These are phyloP conservation scores for Zhengitettix transpicula DNA, from an alignment of 2,888 invertebrate species.

Conservation along the genomic window DNA sequence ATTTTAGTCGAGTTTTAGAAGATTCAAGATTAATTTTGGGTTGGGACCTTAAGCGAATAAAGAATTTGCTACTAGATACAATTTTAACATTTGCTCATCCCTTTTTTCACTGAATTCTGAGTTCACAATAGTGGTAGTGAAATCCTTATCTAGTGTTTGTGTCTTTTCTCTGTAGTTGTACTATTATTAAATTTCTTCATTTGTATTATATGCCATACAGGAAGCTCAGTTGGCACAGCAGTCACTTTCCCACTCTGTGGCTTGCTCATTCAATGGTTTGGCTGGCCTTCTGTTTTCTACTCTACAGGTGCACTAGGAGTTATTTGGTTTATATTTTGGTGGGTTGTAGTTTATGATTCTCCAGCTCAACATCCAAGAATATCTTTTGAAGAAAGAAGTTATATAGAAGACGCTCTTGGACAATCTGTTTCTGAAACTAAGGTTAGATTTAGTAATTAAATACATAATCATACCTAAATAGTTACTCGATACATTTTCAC, in stretches of 20 bases:
- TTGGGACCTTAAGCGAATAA: too few species aligned
- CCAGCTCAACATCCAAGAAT: slow-evolving; percentile 50
- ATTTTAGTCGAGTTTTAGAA: too few species aligned
- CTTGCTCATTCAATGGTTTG: slow-evolving; percentile 40
- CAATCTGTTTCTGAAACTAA: slow-evolving; percentile 24
- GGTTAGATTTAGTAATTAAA: slow-evolving; percentile 14
- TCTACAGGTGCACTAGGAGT: slow-evolving; percentile 40
- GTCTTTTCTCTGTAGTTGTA: too few species aligned
- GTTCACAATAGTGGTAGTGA: too few species aligned
- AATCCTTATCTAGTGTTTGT: too few species aligned
- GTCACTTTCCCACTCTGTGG: slow-evolving; percentile 55
- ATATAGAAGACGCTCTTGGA: slow-evolving; percentile 38
- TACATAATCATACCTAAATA: too few species aligned
- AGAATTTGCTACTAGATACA: too few species aligned
- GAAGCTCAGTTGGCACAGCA: slow-evolving; percentile 47
- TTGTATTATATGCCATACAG: slow-evolving; percentile 18
- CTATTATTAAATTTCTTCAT: too few species aligned
- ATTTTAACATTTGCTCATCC: too few species aligned
- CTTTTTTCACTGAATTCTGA: too few species aligned
- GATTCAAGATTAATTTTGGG: too few species aligned
- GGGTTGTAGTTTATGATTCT: slow-evolving; percentile 41
- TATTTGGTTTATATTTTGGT: slow-evolving; percentile 49
- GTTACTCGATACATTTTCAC: too few species aligned
- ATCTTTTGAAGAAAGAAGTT: slow-evolving; percentile 34
- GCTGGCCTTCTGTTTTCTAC: slow-evolving; percentile 59